Evolutionary conservation across 2,113 vertebrate species (phyloP).

Genomic region (Dasypus novemcinctus): DNA sequence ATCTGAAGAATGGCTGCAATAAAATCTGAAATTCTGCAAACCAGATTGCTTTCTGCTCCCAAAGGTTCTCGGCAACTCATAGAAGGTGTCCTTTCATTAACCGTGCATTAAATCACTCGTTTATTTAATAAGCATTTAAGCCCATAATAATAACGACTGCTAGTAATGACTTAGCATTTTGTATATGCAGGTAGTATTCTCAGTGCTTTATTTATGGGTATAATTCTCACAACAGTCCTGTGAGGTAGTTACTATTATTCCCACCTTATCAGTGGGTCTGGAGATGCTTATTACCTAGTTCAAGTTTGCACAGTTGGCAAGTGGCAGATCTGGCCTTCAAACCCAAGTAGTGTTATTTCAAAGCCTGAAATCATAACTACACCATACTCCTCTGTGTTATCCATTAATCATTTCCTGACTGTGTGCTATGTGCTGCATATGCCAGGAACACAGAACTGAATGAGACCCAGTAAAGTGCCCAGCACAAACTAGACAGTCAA

Average conservation of each 20-base stretch:
- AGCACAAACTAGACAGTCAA: background rate
- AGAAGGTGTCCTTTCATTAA: background rate
- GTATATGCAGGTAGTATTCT: background rate
- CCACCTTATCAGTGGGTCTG: background rate
- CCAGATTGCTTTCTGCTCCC: background rate
- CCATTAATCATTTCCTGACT: background rate
- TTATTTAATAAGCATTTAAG: background rate
- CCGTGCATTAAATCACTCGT: background rate
- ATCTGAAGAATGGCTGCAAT: background rate
- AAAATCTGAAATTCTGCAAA: background rate
- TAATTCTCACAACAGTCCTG: background rate
- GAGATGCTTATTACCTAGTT: background rate
- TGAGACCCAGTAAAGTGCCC: background rate
- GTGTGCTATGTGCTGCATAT: background rate
- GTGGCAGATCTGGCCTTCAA: background rate
- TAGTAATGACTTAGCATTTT: background rate
- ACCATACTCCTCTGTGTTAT: background rate
- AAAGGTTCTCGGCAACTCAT: background rate
- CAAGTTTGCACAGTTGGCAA: background rate
- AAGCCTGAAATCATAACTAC: background rate
- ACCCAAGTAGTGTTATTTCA: background rate
- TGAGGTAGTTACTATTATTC: background rate
- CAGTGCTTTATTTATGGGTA: background rate
- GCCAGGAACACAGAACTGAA: background rate
- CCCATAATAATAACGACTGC: background rate